These are phyloP conservation scores for Xenopus petersii DNA, from an alignment of 2,797 vertebrate genomes.

Conservation along the genomic window DNA sequence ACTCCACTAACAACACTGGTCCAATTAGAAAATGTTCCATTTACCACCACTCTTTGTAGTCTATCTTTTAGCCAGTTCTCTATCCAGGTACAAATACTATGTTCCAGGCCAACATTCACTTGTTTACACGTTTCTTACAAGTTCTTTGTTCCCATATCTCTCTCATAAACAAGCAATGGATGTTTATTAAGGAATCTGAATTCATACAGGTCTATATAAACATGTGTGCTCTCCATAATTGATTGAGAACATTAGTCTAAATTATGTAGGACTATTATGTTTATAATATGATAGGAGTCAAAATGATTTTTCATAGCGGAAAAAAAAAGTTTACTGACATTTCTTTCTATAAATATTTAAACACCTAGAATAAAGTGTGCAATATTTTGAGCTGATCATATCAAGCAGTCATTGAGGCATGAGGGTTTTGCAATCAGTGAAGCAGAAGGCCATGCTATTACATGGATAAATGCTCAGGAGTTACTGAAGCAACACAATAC, in stretches of 20 bases:
- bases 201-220: too few species aligned
- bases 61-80: too few species aligned
- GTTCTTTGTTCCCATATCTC: too few species aligned
- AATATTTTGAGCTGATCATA: conserved; percentile 65
- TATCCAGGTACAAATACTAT: too few species aligned
- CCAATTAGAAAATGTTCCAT: too few species aligned
- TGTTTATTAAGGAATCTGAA: too few species aligned
- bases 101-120: too few species aligned
- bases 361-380: conserved; percentile 62
- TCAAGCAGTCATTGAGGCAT: conserved; percentile 65
- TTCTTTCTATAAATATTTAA: conserved; percentile 64
- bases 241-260: conserved; percentile 6
- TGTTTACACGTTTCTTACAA: too few species aligned
- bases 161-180: too few species aligned
- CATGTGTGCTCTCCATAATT: neutral
- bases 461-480: conserved; percentile 71
- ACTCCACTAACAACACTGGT: too few species aligned
- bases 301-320: neutral
- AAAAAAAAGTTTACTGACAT: conserved; percentile 51
- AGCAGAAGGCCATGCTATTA: conserved; percentile 69
- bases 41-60: too few species aligned
- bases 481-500: conserved; percentile 69
- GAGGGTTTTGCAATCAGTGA: conserved; percentile 60
- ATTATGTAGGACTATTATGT: neutral
- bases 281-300: conserved; percentile 45